Percentiles rank a stretch among this genome's conserved stretches.
Evolutionary conservation across 2,113 vertebrate species (phyloP).

Genomic region (cattle (Bos taurus)): ARS-UCD2.0 NC_037349.1:25464501-25465000

Average conservation of each 20-base stretch:
- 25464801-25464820: background rate
- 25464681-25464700: background rate
- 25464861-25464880: background rate
- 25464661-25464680: background rate
- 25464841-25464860: background rate
- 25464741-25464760: background rate
- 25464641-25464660: background rate
- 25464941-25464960: background rate
- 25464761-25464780: background rate
- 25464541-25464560: background rate
- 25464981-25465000: slow-evolving; percentile 23
- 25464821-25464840: slow-evolving; percentile 1
- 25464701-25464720: background rate
- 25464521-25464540: background rate
- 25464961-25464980: background rate
- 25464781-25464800: background rate
- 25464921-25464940: background rate
- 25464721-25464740: background rate
- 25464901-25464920: slow-evolving; percentile 39
- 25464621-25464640: background rate
- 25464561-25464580: background rate
- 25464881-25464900: slow-evolving; percentile 13
- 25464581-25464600: background rate
- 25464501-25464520: background rate
- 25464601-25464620: background rate